phyloP scores from a whole-genome alignment of 2,797 vertebrate genomes.

The Micrastur ruficollis region DNA sequence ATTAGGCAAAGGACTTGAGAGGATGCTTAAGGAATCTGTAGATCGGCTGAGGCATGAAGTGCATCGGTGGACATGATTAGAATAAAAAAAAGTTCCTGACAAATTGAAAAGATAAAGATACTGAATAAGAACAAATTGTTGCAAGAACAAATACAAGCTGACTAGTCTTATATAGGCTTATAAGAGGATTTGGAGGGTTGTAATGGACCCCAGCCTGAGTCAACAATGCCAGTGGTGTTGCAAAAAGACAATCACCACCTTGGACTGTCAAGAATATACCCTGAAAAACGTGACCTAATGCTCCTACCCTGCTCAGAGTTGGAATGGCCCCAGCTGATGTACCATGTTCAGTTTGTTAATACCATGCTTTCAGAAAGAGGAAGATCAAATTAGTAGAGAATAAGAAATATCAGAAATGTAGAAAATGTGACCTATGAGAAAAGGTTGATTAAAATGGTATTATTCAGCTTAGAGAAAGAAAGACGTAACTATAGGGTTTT shows the following conservation, averaged over 20 bases:
- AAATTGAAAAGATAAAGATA: neutral
- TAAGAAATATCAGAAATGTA: neutral
- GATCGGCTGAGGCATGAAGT: rapidly evolving
- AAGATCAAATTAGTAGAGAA: neutral
- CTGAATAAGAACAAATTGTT: neutral
- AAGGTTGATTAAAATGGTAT: neutral
- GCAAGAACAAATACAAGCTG: neutral
- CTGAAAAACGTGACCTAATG: neutral
- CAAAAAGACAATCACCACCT: neutral
- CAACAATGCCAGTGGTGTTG: neutral
- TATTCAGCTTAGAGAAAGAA: neutral
- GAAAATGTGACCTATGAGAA: neutral
- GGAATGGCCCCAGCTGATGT: neutral
- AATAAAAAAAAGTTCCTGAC: neutral
- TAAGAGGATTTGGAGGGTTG: neutral
- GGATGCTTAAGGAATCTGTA: neutral
- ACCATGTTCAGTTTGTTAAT: neutral
- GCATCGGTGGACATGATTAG: neutral
- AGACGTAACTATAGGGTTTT: neutral
- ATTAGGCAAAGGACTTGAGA: neutral
- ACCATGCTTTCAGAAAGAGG: neutral
- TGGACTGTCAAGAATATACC: neutral
- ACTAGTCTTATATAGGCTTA: neutral
- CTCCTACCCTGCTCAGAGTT: neutral
- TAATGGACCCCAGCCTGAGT: neutral